These are phyloP conservation scores for Elephantulus edwardii DNA, from an alignment of 2,113 vertebrate genomes.

Conservation along the genomic window DNA sequence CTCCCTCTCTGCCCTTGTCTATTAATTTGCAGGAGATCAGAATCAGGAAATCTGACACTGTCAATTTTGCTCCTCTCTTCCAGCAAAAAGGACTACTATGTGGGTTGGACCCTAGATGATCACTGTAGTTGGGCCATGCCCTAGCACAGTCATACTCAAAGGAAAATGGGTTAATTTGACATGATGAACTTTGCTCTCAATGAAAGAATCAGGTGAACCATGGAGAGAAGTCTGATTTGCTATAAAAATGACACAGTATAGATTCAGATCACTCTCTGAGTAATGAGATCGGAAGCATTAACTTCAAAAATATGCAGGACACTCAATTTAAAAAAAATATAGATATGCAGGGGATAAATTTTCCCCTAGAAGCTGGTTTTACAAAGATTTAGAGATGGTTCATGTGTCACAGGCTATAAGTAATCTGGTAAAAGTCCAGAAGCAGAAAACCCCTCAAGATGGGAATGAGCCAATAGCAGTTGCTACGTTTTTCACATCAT, in stretches of 20 bases:
- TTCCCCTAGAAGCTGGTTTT: background rate
- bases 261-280: background rate
- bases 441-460: background rate
- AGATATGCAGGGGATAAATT: background rate
- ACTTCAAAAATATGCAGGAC: background rate
- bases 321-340: too few relatives aligned
- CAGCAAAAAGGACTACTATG: background rate
- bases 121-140: constrained; percentile 14
- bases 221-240: background rate
- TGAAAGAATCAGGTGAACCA: background rate
- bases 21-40: constrained; percentile 39
- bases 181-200: background rate
- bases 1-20: background rate
- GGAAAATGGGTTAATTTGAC: background rate
- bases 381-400: background rate
- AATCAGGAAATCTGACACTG: constrained; percentile 5
- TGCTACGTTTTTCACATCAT: background rate
- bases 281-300: background rate
- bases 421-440: background rate
- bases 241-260: background rate
- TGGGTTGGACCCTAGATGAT: background rate
- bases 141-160: constrained; percentile 7
- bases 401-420: background rate
- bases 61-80: background rate
- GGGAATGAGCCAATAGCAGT: background rate